Evolutionary conservation across 2,888 invertebrate species (phyloP), one percentile per base, ranked within the genome.

Genomic region (Xylocampa areola): DNA sequence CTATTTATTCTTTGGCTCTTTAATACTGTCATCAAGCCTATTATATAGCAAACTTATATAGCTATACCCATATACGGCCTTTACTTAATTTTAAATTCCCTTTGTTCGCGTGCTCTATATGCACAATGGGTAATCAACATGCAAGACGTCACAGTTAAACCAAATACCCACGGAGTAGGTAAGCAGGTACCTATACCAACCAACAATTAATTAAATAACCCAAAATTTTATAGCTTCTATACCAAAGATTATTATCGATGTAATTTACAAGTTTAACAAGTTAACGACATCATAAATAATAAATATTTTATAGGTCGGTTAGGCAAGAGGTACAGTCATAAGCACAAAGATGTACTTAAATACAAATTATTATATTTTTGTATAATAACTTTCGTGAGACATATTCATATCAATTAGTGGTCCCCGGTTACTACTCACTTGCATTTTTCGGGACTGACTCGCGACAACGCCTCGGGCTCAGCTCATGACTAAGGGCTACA

Each of bases 231-330:
- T 75, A 66, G 69, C 69, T 52, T 57, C 53, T 68, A 70, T 68
- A 66, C 63, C 78, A 68, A 70, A 74, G 79, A 79, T 81, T 72
- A 71, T 73, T 80, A 88, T 88, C 88, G 59, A 39, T 21, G 59
- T 84, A 85, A 87, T 87, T 87, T 87, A 88, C 83, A 79, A 79
- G 82, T 82, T 81, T 79, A 77, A 85, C 86, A 82, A 79, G 82
- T 83, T 87, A 87, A 87, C 86, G 86, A 85, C 82, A 80, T 82
- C 82, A 67, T 88, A 86, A 87, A 87, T 87, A 76, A 82, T 68
- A 64, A 50, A 61, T 73, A 69, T 79, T 80, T 78, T 74, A 73
- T 68, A 52, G 68, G 60, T 44, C 54, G 62, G 45, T 63, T 52
- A 33, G 45, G 61, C 36, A 59, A 79, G 78, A 68, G 66, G 67